phyloP scores from a whole-genome alignment of 2,888 invertebrate genomes.

The Hymenopus coronatus region DNA sequence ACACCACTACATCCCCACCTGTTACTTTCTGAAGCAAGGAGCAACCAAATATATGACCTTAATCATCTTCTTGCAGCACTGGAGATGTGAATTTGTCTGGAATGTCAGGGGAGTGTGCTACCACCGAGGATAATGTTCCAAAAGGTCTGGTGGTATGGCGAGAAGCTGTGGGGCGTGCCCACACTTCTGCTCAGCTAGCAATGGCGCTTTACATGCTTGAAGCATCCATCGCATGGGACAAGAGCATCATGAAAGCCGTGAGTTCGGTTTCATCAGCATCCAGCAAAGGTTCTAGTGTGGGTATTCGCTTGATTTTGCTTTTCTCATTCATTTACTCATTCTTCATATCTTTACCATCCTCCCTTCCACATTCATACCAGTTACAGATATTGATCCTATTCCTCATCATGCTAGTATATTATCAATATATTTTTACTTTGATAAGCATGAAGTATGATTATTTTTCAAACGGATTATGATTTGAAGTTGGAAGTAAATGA shows the following conservation, averaged over 20 bases:
- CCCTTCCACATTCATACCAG: not conserved
- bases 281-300: constrained; percentile 36
- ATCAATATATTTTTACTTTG: not conserved
- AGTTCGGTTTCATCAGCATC: constrained; percentile 49
- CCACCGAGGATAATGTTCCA: constrained; percentile 60
- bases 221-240: constrained; percentile 95
- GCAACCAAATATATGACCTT: not conserved
- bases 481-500: not conserved
- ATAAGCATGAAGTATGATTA: not conserved
- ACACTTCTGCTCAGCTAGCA: constrained; percentile 85
- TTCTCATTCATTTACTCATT: constrained; percentile 10
- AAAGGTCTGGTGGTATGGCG: constrained; percentile 86
- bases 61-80: constrained; percentile 44
- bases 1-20: no score
- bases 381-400: not conserved
- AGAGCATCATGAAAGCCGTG: constrained; percentile 99
- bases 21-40: not conserved
- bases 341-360: not conserved
- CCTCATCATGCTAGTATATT: not conserved
- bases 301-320: constrained; percentile 33
- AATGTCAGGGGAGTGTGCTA: constrained; percentile 48
- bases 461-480: no score
- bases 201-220: constrained; percentile 88
- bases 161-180: constrained; percentile 78
- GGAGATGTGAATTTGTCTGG: constrained; percentile 59